Base-by-base conservation (phyloP, 2,888 invertebrate genomes). In the Pheosia gnoma region DNA sequence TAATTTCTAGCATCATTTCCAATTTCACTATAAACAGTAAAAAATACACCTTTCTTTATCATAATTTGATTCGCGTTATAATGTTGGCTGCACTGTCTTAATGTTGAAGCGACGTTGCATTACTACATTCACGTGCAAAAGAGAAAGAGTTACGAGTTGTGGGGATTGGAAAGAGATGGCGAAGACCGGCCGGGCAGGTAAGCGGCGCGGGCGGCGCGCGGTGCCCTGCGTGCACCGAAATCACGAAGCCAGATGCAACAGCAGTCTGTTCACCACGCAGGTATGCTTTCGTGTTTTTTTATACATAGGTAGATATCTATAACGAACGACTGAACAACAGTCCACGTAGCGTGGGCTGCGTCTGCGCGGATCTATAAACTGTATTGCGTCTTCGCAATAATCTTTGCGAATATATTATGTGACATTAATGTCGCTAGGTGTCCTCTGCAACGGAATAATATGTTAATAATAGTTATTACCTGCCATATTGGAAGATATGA, bases 101-200 rank as follows among this genome's bases (percentile, higher is more conserved):
- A 67, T 68, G 67, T 71, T 66, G 63, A 72, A 71, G 70, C 80
- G 77, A 74, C 80, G 83, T 81, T 80, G 83, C 81, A 77, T 72
- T 76, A 72, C 73, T 72, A 78, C 71, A 74, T 81, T 75, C 72
- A 71, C 70, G 74, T 69, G 73, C 65, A 65, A 77, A 51, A 73
- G 74, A 75, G 79, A 73, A 61, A 49, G 60, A 70, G 60, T 60
- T 64, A 70, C 43, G 57, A 63, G 73, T 66, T 59, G 60, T 62
- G 60, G 58, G 68, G 60, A 71, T 75, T 68, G 67, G 82, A 83
- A 66, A 71, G 66, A 68, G 83, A 83, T 70, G 68, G 79, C 63
- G 68, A 72, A 80, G 80, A 88, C 88, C 85, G 85, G 88, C 85
- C 76, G 75, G 72, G 81, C 87, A 86, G 86, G 87, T 85, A 86